Evolutionary conservation across 2,113 vertebrate genomes (phyloP).

Genomic region (Mesoclemmys tuberculata): DNA sequence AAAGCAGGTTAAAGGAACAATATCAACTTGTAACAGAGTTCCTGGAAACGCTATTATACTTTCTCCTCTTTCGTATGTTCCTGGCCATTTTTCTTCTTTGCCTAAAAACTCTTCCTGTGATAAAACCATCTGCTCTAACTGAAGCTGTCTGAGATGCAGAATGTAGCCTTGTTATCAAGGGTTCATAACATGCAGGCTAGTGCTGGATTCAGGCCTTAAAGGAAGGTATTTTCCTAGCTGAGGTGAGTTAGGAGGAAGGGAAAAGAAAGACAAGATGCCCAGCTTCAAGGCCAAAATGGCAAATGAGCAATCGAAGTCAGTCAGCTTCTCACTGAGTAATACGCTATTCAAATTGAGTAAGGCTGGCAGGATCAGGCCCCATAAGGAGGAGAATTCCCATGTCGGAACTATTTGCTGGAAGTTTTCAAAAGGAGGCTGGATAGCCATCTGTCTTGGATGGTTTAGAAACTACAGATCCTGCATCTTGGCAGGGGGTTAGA

Average conservation of each 20-base stretch:
- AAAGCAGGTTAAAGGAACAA: slow-evolving; percentile 4
- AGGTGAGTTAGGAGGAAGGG: not conserved
- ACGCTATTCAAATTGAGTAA: not conserved
- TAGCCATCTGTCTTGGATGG: not conserved
- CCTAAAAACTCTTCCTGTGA: not conserved
- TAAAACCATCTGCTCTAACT: not conserved
- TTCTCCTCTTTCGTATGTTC: not conserved
- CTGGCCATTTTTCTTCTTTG: not conserved
- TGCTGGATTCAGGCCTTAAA: not conserved
- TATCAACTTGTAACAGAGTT: not conserved
- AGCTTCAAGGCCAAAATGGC: not conserved
- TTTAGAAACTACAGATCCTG: not conserved
- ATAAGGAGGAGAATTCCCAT: not conserved
- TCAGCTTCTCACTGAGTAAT: not conserved
- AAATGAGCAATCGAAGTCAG: not conserved
- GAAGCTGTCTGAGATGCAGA: not conserved
- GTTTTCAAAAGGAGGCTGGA: not conserved
- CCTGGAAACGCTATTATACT: not conserved
- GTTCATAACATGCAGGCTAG: not conserved
- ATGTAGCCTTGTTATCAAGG: not conserved
- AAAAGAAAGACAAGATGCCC: not conserved
- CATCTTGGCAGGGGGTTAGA: not conserved
- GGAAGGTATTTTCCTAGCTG: not conserved
- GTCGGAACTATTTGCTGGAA: not conserved
- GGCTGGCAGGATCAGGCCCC: not conserved